A percentile compares a stretch with the other conserved stretches of the same genome.
phyloP scores from a whole-genome alignment of 2,888 invertebrate species.

The Limenitis camilla region DNA sequence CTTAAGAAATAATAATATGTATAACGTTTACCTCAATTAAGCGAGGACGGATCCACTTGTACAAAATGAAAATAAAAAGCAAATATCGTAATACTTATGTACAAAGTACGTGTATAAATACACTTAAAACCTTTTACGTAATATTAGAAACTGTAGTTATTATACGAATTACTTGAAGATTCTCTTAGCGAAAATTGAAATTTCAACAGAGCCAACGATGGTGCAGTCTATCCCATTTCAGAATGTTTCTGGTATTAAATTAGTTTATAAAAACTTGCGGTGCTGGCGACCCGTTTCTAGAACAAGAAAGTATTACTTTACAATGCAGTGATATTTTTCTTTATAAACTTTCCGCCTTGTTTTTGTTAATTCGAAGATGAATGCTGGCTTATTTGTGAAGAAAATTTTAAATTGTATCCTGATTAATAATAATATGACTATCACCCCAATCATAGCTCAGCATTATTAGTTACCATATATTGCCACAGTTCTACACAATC shows the following conservation, averaged over 20 bases:
- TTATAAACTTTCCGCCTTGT: conserved; percentile 51
- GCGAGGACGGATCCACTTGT: too few species aligned
- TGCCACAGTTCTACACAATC: too few species aligned
- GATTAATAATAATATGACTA: neutral
- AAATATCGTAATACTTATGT: too few species aligned
- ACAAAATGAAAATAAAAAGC: too few species aligned
- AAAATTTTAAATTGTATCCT: neutral
- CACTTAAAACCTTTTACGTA: too few species aligned
- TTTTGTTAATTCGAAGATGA: conserved; percentile 25
- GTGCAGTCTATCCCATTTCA: conserved; percentile 11
- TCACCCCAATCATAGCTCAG: too few species aligned
- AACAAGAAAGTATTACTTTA: conserved; percentile 53
- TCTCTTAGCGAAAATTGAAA: conserved; percentile 2
- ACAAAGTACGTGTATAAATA: too few species aligned
- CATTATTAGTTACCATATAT: too few species aligned
- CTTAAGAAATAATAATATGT: too few species aligned
- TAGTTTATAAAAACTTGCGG: conserved; percentile 25
- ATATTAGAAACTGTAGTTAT: neutral
- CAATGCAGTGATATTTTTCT: conserved; percentile 65
- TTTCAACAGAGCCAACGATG: conserved; percentile 4
- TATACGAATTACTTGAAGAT: conserved; percentile 1
- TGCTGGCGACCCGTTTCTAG: conserved; percentile 27
- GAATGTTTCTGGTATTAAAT: conserved; percentile 19
- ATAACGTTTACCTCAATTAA: too few species aligned
- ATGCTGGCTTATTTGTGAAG: conserved; percentile 23